phyloP scores from a whole-genome alignment of 2,113 vertebrate genomes.

The human region GRCh38 chr3:67772001-67772500 shows the following conservation, averaged over 20 bases:
- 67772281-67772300: constrained; percentile 82
- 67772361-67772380: constrained; percentile 75
- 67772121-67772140: constrained; percentile 68
- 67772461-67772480: constrained; percentile 53
- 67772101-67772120: constrained; percentile 54
- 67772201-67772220: constrained; percentile 77
- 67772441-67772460: constrained; percentile 66
- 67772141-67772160: constrained; percentile 77
- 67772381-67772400: constrained; percentile 17
- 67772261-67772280: constrained; percentile 82
- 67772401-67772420: constrained; percentile 61
- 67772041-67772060: constrained; percentile 52
- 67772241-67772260: constrained; percentile 79
- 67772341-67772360: constrained; percentile 76
- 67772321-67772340: constrained; percentile 77
- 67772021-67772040: constrained; percentile 14
- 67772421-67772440: constrained; percentile 62
- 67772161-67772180: constrained; percentile 78
- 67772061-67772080: constrained; percentile 63
- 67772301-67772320: constrained; percentile 68
- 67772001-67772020: constrained; percentile 33
- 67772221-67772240: constrained; percentile 77
- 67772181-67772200: constrained; percentile 79
- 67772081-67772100: constrained; percentile 48
- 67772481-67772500: constrained; percentile 63